phyloP scores from a whole-genome alignment of 1,140 invertebrate genomes.

The Drosophila insularis region DNA sequence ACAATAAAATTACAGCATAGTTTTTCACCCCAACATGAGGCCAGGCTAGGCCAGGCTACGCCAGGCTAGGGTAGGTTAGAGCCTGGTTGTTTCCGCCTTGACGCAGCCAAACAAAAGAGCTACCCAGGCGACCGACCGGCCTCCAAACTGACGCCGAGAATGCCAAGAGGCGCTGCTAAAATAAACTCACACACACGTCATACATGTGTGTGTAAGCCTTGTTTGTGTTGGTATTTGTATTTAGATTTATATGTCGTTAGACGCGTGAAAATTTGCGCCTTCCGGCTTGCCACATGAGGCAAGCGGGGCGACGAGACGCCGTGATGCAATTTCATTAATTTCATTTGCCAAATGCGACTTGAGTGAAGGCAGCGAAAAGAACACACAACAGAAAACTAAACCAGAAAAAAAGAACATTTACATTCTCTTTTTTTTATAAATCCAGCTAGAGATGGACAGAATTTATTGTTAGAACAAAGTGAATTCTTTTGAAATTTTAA shows the following conservation, averaged over 20 bases:
- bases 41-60: not conserved
- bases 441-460: not conserved
- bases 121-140: conserved; percentile 27
- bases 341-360: conserved; percentile 58
- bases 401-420: not conserved
- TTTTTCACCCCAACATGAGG: conserved; percentile 31
- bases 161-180: conserved; percentile 37
- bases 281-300: conserved; percentile 47
- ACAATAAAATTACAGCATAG: conserved; percentile 64
- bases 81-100: conserved; percentile 39
- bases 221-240: not conserved
- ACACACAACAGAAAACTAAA: conserved; percentile 8
- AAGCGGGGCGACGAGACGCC: conserved; percentile 21
- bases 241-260: conserved; percentile 21
- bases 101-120: conserved; percentile 51
- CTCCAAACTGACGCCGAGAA: conserved; percentile 47
- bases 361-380: conserved; percentile 15
- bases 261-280: conserved; percentile 46
- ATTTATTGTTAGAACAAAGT: not conserved
- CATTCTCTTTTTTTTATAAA: not conserved
- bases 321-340: conserved; percentile 62
- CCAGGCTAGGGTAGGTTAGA: not conserved
- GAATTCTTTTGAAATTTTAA: not conserved
- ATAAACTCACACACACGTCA: conserved; percentile 34
- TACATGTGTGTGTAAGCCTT: not conserved